phyloP scores from a whole-genome alignment of 2,797 vertebrate species.

The Gadopsis marmoratus region DNA sequence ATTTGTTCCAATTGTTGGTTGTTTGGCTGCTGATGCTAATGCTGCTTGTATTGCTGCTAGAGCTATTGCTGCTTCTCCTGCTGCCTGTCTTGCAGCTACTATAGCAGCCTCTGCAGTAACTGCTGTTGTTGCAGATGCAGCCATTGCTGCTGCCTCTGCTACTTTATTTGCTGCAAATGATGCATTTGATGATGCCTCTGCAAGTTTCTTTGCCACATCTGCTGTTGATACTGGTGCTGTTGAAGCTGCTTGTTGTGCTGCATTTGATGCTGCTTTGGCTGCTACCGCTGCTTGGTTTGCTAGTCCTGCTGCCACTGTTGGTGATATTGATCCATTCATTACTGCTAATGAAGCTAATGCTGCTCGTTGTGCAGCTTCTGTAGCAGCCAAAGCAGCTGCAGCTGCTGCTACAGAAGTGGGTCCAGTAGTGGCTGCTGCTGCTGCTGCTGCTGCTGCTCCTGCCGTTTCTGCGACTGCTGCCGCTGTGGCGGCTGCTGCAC shows the following conservation, averaged over 20 bases:
- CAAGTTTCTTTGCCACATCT: background rate
- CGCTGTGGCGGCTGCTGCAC: background rate
- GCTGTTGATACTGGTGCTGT: accelerated
- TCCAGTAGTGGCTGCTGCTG: background rate
- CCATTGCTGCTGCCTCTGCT: background rate
- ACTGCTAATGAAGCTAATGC: background rate
- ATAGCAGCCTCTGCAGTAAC: background rate
- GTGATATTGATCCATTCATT: background rate
- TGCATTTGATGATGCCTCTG: background rate
- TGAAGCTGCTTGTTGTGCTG: background rate
- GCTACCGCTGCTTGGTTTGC: background rate
- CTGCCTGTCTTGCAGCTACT: background rate
- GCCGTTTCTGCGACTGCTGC: background rate
- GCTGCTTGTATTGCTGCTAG: background rate
- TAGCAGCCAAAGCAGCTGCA: slow-evolving; percentile 9
- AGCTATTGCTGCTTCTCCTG: background rate
- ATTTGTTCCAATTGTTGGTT: background rate
- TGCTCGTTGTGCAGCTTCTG: background rate
- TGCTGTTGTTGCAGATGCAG: background rate
- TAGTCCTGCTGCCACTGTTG: background rate
- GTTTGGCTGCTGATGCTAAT: background rate
- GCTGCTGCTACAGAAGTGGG: background rate
- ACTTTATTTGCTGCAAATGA: slow-evolving; percentile 15
- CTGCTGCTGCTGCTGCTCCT: background rate
- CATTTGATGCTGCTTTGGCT: background rate